phyloP scores from a whole-genome alignment of 2,797 vertebrate genomes.

The Varecia variegata region DNA sequence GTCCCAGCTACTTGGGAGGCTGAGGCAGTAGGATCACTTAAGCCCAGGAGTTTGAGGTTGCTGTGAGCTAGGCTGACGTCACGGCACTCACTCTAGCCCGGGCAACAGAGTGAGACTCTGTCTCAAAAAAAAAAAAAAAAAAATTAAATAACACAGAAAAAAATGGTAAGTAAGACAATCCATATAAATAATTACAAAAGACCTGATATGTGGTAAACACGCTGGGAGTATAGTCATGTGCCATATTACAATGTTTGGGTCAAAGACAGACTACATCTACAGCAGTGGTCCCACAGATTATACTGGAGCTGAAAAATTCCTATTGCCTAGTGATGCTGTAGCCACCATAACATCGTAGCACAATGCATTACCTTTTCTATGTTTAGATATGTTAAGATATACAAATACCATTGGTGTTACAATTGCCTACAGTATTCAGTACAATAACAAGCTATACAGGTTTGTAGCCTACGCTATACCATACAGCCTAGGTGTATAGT shows the following conservation, averaged over 20 bases:
- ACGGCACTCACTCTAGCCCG: too few species aligned
- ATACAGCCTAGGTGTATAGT: neutral
- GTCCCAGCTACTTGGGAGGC: too few species aligned
- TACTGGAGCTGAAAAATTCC: neutral
- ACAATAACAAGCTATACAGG: neutral
- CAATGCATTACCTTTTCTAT: neutral
- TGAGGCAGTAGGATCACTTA: too few species aligned
- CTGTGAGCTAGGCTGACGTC: too few species aligned
- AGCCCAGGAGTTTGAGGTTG: too few species aligned
- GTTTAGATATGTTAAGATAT: neutral
- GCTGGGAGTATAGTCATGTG: neutral
- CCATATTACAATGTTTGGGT: neutral
- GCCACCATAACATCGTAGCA: neutral
- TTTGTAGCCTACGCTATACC: neutral
- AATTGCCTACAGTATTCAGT: neutral
- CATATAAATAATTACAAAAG: neutral
- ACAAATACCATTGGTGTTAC: neutral
- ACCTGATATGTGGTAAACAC: neutral
- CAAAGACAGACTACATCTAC: neutral
- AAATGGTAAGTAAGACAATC: constrained; percentile 24
- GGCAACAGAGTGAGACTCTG: too few species aligned
- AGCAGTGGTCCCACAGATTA: neutral
- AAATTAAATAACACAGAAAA: neutral
- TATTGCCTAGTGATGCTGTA: neutral
- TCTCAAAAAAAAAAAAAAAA: too few species aligned